These are phyloP conservation scores for Ferrisia virgata DNA, from an alignment of 2,888 invertebrate species.

Conservation along the genomic window DNA sequence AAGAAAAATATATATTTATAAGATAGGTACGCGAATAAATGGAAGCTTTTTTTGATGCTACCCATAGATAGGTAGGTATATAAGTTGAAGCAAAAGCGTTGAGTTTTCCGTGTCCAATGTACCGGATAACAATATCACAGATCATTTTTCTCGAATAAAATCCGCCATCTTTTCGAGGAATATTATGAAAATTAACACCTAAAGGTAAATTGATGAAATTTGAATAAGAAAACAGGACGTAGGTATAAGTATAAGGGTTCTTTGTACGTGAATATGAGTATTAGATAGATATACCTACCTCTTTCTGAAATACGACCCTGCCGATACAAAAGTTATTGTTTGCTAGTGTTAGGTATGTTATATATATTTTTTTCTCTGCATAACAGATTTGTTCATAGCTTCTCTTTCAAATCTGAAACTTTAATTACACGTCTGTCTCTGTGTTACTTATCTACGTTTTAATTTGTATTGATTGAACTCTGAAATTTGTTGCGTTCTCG, in stretches of 20 bases:
- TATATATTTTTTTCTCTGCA: neutral
- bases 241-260: neutral
- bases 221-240: no score
- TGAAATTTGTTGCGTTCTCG: neutral
- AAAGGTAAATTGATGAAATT: neutral
- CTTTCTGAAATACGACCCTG: neutral
- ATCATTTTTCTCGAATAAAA: neutral
- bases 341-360: no score
- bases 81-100: no score
- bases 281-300: neutral
- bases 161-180: neutral
- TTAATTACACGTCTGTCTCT: neutral
- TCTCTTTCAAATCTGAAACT: neutral
- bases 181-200: neutral
- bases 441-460: neutral
- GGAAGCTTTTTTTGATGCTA: no score
- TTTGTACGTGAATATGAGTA: no score
- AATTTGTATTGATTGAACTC: neutral
- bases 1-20: no score
- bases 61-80: no score
- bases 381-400: neutral
- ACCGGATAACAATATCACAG: neutral
- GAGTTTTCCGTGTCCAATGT: neutral
- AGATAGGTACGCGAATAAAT: no score
- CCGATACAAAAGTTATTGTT: neutral